Conservation (phyloP, 2,888 invertebrate genomes). For the Oligia latruncula region DNA sequence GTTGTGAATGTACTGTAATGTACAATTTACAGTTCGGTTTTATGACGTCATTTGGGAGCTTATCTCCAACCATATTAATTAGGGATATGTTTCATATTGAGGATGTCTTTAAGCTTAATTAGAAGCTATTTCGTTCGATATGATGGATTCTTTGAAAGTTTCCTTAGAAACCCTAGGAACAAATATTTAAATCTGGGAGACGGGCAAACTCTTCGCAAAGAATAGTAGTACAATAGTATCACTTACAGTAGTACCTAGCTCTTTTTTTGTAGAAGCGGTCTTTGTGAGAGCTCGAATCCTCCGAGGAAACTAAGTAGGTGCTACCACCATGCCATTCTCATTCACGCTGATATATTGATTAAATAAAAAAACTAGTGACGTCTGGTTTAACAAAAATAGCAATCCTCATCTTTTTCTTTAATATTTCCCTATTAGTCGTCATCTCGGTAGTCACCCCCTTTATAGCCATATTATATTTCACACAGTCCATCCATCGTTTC, state of each 20-base stretch:
- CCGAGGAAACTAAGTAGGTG: background rate
- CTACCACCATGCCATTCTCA: background rate
- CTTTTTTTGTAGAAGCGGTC: background rate
- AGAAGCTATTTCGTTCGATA: background rate
- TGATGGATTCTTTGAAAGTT: background rate
- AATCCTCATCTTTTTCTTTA: background rate
- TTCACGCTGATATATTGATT: background rate
- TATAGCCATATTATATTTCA: too few species aligned
- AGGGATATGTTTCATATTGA: constrained; percentile 8
- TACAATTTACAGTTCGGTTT: constrained; percentile 20
- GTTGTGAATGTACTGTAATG: constrained; percentile 3
- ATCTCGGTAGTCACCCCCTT: background rate
- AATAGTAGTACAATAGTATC: background rate
- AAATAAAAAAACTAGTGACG: background rate
- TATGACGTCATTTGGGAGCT: background rate
- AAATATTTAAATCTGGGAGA: background rate
- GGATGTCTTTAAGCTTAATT: background rate
- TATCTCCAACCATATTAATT: background rate
- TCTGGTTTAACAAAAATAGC: background rate
- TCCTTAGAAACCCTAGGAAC: background rate
- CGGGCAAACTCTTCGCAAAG: background rate
- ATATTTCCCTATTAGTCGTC: background rate
- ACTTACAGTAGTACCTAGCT: background rate
- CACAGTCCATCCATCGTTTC: too few species aligned
- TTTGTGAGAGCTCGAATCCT: background rate